Conservation (phyloP, 2,797 vertebrate species). For the Sebastolobus alascanus region DNA sequence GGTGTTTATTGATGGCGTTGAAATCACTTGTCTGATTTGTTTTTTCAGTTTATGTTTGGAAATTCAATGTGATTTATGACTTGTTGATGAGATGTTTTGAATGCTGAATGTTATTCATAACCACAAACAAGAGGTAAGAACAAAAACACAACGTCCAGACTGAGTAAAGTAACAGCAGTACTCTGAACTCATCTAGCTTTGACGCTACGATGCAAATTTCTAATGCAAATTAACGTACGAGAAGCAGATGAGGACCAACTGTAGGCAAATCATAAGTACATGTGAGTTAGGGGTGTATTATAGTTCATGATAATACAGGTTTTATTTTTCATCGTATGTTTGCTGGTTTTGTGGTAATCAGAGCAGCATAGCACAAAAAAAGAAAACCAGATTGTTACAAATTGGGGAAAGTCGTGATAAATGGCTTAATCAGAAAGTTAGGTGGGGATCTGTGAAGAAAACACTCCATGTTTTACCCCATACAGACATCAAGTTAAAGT, state of each 20-base stretch:
- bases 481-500: no score
- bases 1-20: no score
- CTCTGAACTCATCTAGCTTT: background rate
- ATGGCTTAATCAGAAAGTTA: no score
- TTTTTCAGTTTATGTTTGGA: background rate
- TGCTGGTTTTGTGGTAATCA: no score
- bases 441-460: no score
- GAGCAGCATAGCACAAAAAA: no score
- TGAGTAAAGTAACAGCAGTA: background rate
- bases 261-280: background rate
- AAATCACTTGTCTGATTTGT: background rate
- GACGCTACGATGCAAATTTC: constrained; percentile 7
- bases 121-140: background rate
- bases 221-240: constrained; percentile 4
- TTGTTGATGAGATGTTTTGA: background rate
- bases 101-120: background rate
- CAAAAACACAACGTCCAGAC: background rate
- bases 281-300: background rate
- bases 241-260: background rate
- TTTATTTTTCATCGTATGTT: no score
- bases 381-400: no score
- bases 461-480: no score
- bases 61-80: background rate
- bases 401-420: no score
- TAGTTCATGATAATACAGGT: no score